A percentile compares a stretch with the other conserved stretches of the same genome.
Evolutionary conservation across 2,113 vertebrate species (phyloP).

Genomic region (Archilochus colubris): DNA sequence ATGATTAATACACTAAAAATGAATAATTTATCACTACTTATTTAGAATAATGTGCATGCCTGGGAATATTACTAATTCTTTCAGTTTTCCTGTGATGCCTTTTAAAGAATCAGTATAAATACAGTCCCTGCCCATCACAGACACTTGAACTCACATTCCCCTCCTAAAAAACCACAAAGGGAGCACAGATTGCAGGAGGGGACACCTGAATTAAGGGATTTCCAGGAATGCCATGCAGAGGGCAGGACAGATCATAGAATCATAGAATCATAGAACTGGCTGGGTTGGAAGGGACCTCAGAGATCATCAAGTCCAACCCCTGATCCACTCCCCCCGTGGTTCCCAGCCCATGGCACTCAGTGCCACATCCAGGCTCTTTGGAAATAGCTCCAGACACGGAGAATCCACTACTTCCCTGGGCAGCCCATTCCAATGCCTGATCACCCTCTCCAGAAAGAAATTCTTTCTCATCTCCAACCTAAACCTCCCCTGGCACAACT

Average conservation of each 20-base stretch:
- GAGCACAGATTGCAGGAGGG: neutral
- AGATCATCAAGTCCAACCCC: too few relatives aligned
- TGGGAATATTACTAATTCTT: neutral
- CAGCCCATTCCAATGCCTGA: too few relatives aligned
- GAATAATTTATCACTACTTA: neutral
- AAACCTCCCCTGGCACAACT: too few relatives aligned
- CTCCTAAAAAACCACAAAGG: neutral
- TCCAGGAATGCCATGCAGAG: rapidly evolving
- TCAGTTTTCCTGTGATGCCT: neutral
- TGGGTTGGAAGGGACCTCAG: too few relatives aligned
- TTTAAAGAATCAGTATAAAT: neutral
- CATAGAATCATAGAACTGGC: too few relatives aligned
- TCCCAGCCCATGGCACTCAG: too few relatives aligned
- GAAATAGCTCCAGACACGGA: too few relatives aligned
- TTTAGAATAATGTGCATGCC: neutral
- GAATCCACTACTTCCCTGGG: too few relatives aligned
- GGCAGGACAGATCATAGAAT: neutral
- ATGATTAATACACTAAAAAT: neutral
- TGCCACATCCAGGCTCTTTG: too few relatives aligned
- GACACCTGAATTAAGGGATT: neutral
- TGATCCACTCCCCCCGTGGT: too few relatives aligned
- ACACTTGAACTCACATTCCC: neutral
- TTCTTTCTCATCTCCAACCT: too few relatives aligned
- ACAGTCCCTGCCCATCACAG: neutral
- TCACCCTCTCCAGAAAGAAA: too few relatives aligned